Evolutionary conservation across 2,888 invertebrate genomes (phyloP).

Genomic region (Brachyopa scutellaris): DNA sequence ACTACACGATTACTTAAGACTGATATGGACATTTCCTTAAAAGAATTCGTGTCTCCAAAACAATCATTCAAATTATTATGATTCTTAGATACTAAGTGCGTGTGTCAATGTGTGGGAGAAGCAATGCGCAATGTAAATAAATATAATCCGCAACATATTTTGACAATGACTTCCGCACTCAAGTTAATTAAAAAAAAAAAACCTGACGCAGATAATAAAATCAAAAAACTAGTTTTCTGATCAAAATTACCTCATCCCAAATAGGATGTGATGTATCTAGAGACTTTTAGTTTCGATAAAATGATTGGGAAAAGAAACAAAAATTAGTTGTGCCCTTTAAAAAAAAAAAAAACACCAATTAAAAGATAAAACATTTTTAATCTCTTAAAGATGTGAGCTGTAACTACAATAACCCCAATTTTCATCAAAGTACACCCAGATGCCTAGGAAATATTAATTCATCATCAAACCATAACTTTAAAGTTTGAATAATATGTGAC

Average conservation of each 20-base stretch:
- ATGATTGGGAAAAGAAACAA: background rate
- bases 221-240: conserved; percentile 22
- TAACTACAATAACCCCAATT: conserved; percentile 17
- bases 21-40: conserved; percentile 30
- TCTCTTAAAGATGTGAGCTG: background rate
- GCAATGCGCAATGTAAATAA: conserved; percentile 36
- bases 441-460: conserved; percentile 34
- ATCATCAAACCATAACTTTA: conserved; percentile 20
- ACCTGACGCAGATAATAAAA: conserved; percentile 38
- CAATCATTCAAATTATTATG: conserved; percentile 34
- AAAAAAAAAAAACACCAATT: background rate
- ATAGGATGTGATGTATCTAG: conserved; percentile 34
- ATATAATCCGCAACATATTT: conserved; percentile 43
- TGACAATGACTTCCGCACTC: conserved; percentile 30
- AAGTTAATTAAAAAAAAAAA: conserved; percentile 40
- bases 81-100: background rate
- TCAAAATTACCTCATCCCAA: conserved; percentile 32
- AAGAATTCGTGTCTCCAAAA: conserved; percentile 23
- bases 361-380: background rate
- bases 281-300: background rate
- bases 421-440: conserved; percentile 18
- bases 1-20: background rate
- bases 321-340: background rate
- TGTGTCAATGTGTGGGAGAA: background rate
- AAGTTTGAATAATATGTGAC: conserved; percentile 5